Base-by-base conservation (phyloP, 2,797 vertebrate species). In the Scolopax rusticola region DNA sequence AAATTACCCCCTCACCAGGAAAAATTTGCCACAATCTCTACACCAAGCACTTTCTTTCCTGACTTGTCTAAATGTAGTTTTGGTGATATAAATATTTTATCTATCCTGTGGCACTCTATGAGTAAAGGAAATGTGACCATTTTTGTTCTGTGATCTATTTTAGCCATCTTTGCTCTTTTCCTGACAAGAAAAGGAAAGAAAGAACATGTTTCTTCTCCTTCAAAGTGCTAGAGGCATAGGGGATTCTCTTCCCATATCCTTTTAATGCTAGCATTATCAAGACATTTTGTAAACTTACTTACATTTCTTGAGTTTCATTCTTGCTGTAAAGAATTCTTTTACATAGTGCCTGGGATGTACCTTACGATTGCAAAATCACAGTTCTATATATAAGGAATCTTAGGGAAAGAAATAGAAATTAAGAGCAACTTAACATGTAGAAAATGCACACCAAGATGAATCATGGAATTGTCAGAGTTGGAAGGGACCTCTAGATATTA, bases 191-290 rank as follows among this genome's bases (percentile, higher is more conserved):
- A 79, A 88, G 41, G 53, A 79, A 91, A 93, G 32, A 45, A 43
- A 57, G 16, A 41, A 12, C 40, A 19, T 23, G 6, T 78, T 80
- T 68, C 27, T 84, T 75, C 38, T 53, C 84, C 51, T 93, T 48
- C 11, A 24, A 71, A 45, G 23, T 79, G 4, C 41, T 76, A 74
- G 28, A 71, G 45, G 8, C 61, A 77, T 3, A 87, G 47, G 70
- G 77, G 51, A 86, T 63, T 77, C 4, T 86, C 54, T 82, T 87
- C 23, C 40, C 1, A 0, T 40, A 9, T 50, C 23, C 8, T 67
- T 96, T 95, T 95, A 97, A 94, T 96, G 95, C 68, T 82, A 83
- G 23, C 28, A 18, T 93, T 92, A 95, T 88, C 28, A 71, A 95
- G 81, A 82, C 20, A 92, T 94, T 87, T 96, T 68, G 69, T 95